phyloP scores from a whole-genome alignment of 2,888 invertebrate genomes.

The Emesis furor region DNA sequence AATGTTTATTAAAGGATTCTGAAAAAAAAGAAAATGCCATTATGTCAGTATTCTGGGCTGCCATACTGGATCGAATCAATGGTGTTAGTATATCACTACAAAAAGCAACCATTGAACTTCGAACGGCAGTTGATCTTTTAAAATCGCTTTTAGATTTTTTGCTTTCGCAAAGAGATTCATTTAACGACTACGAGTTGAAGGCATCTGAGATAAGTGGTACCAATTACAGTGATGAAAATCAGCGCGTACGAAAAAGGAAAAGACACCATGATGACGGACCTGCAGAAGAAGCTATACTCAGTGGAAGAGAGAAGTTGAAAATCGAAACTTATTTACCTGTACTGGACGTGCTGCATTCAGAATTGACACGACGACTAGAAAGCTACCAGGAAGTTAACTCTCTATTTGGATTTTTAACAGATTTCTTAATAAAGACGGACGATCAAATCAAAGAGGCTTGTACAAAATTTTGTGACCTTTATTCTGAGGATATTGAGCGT shows the following conservation, averaged over 20 bases:
- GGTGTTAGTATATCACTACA: neutral
- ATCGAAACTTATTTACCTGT: slow-evolving; percentile 12
- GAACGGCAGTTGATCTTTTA: neutral
- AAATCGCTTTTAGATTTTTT: neutral
- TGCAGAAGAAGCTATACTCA: slow-evolving; percentile 23
- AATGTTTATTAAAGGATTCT: slow-evolving; percentile 20
- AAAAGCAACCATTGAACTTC: slow-evolving; percentile 3
- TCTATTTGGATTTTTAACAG: slow-evolving; percentile 4
- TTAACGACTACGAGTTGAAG: slow-evolving; percentile 26
- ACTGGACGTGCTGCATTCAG: neutral
- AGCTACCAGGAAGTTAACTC: neutral
- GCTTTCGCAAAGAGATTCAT: slow-evolving; percentile 23
- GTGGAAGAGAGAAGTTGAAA: slow-evolving; percentile 4
- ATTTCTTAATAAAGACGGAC: neutral
- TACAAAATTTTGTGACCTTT: slow-evolving; percentile 4
- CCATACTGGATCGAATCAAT: slow-evolving; percentile 7
- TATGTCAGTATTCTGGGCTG: slow-evolving; percentile 16
- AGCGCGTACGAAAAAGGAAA: neutral
- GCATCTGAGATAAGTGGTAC: slow-evolving; percentile 29
- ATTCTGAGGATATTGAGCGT: slow-evolving; percentile 12
- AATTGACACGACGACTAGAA: neutral
- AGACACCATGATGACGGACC: neutral
- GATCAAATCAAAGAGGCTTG: neutral
- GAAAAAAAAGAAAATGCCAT: slow-evolving; percentile 18
- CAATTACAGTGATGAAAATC: slow-evolving; percentile 22